Base-by-base conservation (phyloP, 64 coral and sea anemone genomes). In the Montipora foliosa region DNA sequence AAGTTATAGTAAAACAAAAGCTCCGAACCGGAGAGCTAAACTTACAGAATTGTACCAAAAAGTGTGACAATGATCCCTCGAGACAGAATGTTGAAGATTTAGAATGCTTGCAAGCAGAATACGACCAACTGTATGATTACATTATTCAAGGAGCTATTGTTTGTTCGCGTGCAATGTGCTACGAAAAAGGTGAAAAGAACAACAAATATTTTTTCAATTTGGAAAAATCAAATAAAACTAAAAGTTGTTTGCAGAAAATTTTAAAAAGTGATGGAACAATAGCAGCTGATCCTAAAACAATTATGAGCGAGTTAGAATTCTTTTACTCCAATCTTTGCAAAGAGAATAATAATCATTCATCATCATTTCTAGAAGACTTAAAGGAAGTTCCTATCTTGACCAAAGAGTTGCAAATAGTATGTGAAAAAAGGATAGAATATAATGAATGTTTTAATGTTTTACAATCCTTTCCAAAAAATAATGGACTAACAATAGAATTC, bases 101-200 rank as follows among this genome's bases (percentile, higher is more conserved):
- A 15, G 80, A 95, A 86, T 44, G 10, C 5, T 17, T 60, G 1
- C 44, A 92, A 49, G 44, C 47, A 2, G 81, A 94, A 37, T 94
- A 94, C 29, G 62, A 94, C 68, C 13, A 49, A 25, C 10, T 49
- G 4, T 87, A 93, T 48, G 91, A 87, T 24, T 87, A 93, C 37
- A 93, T 87, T 68, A 68, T 58, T 16, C 8, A 85, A 77, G 90
- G 52, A 6, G 14, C 37, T 19, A 76, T 88, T 76, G 17, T 91
- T 52, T 16, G 79, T 47, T 91, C 89, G 3, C 25, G 79, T 59
- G 69, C 45, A 8, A 70, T 55, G 14, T 82, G 78, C 64, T 91
- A 82, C 9, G 78, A 91, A 80, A 20, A 82, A 50, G 78, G 89
- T 60, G 89, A 91, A 70, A 91, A 91, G 81, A 91, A 91, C 45